These are phyloP conservation scores for Oscheius sp. DNA, from an alignment of 2,888 invertebrate genomes.

Conservation along the genomic window DNA sequence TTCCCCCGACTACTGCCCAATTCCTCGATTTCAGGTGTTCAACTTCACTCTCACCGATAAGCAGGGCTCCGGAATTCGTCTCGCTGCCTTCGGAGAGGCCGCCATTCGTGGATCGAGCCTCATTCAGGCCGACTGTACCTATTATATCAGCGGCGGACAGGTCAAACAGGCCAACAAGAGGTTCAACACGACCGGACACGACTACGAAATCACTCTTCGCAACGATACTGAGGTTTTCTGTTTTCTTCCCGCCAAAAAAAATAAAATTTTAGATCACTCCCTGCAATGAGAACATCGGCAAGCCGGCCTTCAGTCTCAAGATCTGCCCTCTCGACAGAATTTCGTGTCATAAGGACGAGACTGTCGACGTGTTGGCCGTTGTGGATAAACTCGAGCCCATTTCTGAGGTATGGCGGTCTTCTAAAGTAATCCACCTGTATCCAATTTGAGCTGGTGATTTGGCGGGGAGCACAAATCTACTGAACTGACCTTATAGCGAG, in stretches of 20 bases:
- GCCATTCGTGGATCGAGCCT: conserved; percentile 53
- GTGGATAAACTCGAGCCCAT: conserved; percentile 58
- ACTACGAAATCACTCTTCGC: conserved; percentile 93
- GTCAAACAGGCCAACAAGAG: conserved; percentile 95
- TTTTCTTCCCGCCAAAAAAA: not conserved
- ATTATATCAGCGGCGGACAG: conserved; percentile 85
- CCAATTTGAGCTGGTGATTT: no score
- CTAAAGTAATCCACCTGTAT: no score
- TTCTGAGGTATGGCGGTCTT: not conserved
- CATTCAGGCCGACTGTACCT: conserved; percentile 77
- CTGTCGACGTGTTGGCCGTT: conserved; percentile 65
- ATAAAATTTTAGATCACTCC: conserved; percentile 30
- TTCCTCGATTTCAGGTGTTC: conserved; percentile 50
- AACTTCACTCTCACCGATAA: conserved; percentile 65
- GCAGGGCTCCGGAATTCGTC: conserved; percentile 53
- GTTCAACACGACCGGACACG: conserved; percentile 86
- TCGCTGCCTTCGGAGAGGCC: conserved; percentile 61
- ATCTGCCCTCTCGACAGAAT: conserved; percentile 45
- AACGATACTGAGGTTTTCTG: conserved; percentile 79
- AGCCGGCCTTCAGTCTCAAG: conserved; percentile 44
- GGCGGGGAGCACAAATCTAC: no score
- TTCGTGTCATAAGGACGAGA: conserved; percentile 48
- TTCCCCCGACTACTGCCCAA: no score
- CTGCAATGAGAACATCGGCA: conserved; percentile 28
- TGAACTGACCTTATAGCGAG: no score